Evolutionary conservation across 2,888 invertebrate species (phyloP).

Genomic region (Theretra japonica): DNA sequence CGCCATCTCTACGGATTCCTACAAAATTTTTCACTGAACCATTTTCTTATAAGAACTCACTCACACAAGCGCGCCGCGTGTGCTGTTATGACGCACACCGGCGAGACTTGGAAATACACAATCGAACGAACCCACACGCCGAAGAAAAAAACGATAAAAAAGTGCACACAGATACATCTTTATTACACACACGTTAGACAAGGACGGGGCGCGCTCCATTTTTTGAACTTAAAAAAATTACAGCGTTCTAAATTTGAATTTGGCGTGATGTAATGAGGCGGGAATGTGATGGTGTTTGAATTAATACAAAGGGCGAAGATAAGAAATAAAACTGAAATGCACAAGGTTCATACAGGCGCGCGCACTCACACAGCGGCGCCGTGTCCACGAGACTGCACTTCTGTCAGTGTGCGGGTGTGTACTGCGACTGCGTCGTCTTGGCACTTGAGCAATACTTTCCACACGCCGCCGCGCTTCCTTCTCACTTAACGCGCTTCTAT

Average conservation of each 20-base stretch:
- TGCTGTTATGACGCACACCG: slow-evolving; percentile 57
- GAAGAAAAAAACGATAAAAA: slow-evolving; percentile 84
- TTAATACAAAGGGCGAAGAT: slow-evolving; percentile 67
- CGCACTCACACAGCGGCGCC: slow-evolving; percentile 64
- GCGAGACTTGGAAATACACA: slow-evolving; percentile 58
- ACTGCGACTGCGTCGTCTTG: slow-evolving; percentile 58
- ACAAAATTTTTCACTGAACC: slow-evolving; percentile 82
- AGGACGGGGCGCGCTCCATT: slow-evolving; percentile 53
- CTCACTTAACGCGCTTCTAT: background rate
- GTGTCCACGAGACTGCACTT: slow-evolving; percentile 70
- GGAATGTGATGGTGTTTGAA: slow-evolving; percentile 58
- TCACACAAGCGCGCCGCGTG: slow-evolving; percentile 57
- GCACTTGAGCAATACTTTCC: slow-evolving; percentile 45
- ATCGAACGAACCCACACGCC: slow-evolving; percentile 82
- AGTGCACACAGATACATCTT: slow-evolving; percentile 69
- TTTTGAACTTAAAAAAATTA: slow-evolving; percentile 38
- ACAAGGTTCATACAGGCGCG: slow-evolving; percentile 77
- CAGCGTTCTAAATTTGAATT: slow-evolving; percentile 37
- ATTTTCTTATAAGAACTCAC: slow-evolving; percentile 82
- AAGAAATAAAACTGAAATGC: slow-evolving; percentile 75
- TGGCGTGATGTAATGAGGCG: slow-evolving; percentile 42
- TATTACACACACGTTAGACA: slow-evolving; percentile 52
- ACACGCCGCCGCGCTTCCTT: background rate
- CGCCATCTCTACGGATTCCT: slow-evolving; percentile 81
- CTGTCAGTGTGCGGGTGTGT: slow-evolving; percentile 64